phyloP scores from a whole-genome alignment of 2,797 vertebrate genomes.

The Chaetodon trifasciatus region DNA sequence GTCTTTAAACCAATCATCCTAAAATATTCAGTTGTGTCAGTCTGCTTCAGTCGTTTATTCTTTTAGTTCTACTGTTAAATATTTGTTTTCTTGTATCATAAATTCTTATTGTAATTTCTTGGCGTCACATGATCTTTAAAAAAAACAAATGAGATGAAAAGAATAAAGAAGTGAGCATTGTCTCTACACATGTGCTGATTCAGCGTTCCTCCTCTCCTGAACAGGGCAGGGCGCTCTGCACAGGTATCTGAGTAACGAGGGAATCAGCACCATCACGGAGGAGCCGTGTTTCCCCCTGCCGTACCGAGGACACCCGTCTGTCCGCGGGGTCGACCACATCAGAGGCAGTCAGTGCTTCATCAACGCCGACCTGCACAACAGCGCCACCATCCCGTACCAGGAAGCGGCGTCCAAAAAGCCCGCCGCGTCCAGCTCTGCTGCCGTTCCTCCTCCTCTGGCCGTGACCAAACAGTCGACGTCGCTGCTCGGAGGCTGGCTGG shows the following conservation, averaged over 20 bases:
- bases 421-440: neutral
- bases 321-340: slow-evolving; percentile 93
- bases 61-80: neutral
- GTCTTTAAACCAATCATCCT: neutral
- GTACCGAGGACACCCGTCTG: slow-evolving; percentile 85
- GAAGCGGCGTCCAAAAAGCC: slow-evolving; percentile 87
- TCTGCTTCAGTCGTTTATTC: neutral
- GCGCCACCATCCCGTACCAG: slow-evolving; percentile 92
- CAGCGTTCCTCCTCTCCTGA: no score
- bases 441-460: slow-evolving; percentile 31
- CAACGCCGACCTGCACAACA: slow-evolving; percentile 89
- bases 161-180: no score
- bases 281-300: slow-evolving; percentile 81
- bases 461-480: slow-evolving; percentile 84
- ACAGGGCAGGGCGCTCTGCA: slow-evolving; percentile 81
- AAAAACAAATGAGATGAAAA: neutral
- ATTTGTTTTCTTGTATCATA: neutral
- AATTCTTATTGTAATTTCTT: no score
- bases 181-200: no score
- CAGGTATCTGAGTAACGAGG: slow-evolving; percentile 93
- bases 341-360: slow-evolving; percentile 91
- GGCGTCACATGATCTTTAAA: neutral
- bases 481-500: slow-evolving; percentile 90
- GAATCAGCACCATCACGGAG: slow-evolving; percentile 91
- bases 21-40: neutral